Base-by-base conservation (phyloP, 2,888 invertebrate species). In the Chorisops tibialis region DNA sequence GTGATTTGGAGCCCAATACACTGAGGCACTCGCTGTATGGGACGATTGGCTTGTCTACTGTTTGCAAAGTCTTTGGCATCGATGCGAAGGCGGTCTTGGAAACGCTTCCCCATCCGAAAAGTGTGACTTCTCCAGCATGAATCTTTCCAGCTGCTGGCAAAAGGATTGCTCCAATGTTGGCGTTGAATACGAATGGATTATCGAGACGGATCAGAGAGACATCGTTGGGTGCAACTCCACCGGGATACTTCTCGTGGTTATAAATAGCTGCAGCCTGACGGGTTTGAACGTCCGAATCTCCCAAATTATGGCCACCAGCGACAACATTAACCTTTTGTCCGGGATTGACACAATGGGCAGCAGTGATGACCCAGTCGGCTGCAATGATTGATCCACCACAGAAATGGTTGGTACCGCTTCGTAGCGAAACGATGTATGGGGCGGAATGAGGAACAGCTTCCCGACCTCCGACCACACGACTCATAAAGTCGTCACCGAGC, bases 161-260 rank as follows among this genome's bases (percentile, higher is more conserved):
- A 11, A 68, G 67, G 16, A 79, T 75, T 5, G 78, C 70, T 50
- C 71, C 69, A 4, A 80, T 75, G 12, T 61, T 63, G 9, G 72
- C 66, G 58, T 73, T 74, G 63, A 75, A 74, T 11, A 62, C 62
- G 35, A 77, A 72, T 2, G 74, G 65, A 39, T 68, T 54, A 18
- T 66, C 68, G 9, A 74, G 68, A 64, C 72, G 73, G 60, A 85
- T 66, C 1, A 85, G 59, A 24, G 82, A 84, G 66, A 85, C 81
- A 68, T 85, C 85, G 67, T 80, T 79, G 62, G 78, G 78, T 16
- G 75, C 78, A 12, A 78, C 75, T 3, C 74, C 74, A 12, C 79
- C 79, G 39, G 6, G 21, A 65, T 68, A 76, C 2, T 21, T 2
- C 39, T 71, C 70, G 64, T 81, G 80, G 1, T 75, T 68, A 21